These are phyloP conservation scores for Puma concolor DNA, from an alignment of 2,113 vertebrate genomes.

Conservation along the genomic window DNA sequence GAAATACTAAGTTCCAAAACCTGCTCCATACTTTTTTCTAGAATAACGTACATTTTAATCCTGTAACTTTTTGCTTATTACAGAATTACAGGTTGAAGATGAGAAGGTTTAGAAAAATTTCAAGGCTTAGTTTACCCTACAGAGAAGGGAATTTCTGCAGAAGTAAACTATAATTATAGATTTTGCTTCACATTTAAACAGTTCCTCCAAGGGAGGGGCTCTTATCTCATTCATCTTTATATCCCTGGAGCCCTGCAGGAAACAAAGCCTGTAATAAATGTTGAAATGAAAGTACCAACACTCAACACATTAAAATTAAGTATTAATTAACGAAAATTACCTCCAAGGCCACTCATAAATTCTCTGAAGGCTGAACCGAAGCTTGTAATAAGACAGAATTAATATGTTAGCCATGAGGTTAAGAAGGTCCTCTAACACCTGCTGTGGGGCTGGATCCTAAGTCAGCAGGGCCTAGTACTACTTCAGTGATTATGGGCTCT, in stretches of 20 bases:
- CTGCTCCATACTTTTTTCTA: slow-evolving; percentile 8
- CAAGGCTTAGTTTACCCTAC: not conserved
- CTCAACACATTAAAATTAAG: slow-evolving; percentile 32
- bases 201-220: not conserved
- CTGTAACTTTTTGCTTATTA: slow-evolving; percentile 10
- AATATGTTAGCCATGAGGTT: not conserved
- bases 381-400: not conserved
- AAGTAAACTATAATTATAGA: slow-evolving; percentile 31
- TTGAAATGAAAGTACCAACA: slow-evolving; percentile 38
- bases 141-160: slow-evolving; percentile 28
- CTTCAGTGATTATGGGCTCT: not conserved
- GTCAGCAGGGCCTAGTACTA: not conserved
- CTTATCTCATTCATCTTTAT: not conserved
- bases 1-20: not conserved
- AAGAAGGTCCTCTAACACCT: not conserved
- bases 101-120: not conserved
- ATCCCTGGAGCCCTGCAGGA: not conserved
- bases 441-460: not conserved
- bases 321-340: slow-evolving; percentile 51
- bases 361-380: not conserved
- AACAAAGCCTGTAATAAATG: slow-evolving; percentile 3
- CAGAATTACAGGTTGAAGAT: not conserved
- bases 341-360: not conserved
- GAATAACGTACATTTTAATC: slow-evolving; percentile 33
- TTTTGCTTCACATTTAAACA: slow-evolving; percentile 11